phyloP scores from a whole-genome alignment of 2,797 vertebrate species.

The Chrysocyon brachyurus region DNA sequence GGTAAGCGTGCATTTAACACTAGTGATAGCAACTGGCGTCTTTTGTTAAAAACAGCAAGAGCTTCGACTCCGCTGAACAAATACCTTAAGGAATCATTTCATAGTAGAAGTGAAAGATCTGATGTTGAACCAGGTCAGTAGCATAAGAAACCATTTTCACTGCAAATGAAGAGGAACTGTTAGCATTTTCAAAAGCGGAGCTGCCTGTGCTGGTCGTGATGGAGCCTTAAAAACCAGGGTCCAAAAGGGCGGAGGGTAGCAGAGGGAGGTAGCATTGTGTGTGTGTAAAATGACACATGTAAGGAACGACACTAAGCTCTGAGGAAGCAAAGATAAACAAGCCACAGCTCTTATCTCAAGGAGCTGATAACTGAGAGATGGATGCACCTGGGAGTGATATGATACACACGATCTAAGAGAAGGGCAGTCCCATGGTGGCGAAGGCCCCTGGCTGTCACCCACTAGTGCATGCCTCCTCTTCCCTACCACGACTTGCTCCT shows the following conservation, averaged over 20 bases:
- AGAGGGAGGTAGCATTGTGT: background rate
- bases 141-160: background rate
- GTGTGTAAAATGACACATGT: accelerated
- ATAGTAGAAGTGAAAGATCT: background rate
- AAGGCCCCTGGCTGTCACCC: background rate
- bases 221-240: background rate
- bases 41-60: background rate
- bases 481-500: accelerated
- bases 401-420: accelerated
- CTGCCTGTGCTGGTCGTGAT: background rate
- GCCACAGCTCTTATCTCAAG: background rate
- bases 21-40: background rate
- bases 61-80: background rate
- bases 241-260: accelerated
- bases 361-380: background rate
- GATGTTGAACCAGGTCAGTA: background rate
- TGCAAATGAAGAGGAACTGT: background rate
- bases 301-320: too few species aligned
- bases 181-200: background rate
- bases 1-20: background rate
- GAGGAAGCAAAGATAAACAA: background rate
- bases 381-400: background rate
- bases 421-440: accelerated
- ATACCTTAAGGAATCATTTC: background rate
- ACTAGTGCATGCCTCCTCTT: accelerated